phyloP scores from a whole-genome alignment of 2,888 invertebrate species.

The Aporophyla lueneburgensis region DNA sequence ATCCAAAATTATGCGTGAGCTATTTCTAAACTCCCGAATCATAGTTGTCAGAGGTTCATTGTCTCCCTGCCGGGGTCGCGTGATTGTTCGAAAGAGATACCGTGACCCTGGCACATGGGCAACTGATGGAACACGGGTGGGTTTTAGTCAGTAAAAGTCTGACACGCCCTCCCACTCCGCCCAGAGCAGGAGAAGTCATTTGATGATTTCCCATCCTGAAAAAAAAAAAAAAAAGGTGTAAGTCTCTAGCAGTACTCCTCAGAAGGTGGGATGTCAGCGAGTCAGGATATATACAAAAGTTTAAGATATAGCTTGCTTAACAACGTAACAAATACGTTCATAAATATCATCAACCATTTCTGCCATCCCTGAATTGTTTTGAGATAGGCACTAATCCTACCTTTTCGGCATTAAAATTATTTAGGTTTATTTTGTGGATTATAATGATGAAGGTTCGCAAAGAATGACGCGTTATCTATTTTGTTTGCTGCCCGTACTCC shows the following conservation, averaged over 20 bases:
- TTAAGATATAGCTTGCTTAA: background rate
- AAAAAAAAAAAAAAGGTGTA: no score
- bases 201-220: no score
- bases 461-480: conserved; percentile 14
- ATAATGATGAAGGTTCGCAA: conserved; percentile 40
- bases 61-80: no score
- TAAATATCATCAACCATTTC: background rate
- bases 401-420: conserved; percentile 41
- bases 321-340: background rate
- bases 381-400: background rate
- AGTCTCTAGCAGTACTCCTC: background rate
- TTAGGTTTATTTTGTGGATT: conserved; percentile 44
- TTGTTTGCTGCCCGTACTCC: conserved; percentile 27
- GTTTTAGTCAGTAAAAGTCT: no score
- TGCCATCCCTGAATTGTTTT: conserved; percentile 33
- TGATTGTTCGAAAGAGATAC: no score
- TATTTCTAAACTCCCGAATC: background rate
- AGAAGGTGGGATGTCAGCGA: background rate
- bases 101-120: no score
- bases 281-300: background rate
- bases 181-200: no score
- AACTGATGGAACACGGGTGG: no score
- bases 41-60: background rate
- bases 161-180: no score
- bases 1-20: background rate